phyloP scores from a whole-genome alignment of 2,888 invertebrate genomes.

The Caenorhabditis uteleia region DNA sequence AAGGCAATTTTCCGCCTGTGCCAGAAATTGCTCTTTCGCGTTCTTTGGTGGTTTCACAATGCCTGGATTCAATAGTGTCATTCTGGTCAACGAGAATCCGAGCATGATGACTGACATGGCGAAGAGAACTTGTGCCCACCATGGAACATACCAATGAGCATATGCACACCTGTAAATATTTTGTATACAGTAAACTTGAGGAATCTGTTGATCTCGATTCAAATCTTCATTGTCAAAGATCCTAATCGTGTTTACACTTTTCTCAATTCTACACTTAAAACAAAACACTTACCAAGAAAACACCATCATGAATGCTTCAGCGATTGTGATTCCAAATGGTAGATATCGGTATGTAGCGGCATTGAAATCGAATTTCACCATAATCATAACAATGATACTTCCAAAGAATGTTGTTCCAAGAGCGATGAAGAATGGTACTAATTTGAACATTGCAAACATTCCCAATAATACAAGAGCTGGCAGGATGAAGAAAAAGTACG shows the following conservation, averaged over 20 bases:
- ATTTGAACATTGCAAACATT: slow-evolving; percentile 24
- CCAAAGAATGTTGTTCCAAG: slow-evolving; percentile 16
- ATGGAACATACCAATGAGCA: slow-evolving; percentile 53
- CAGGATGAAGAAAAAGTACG: slow-evolving; percentile 35
- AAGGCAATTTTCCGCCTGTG: slow-evolving; percentile 39
- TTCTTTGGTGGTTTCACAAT: slow-evolving; percentile 32
- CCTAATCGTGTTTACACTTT: no score
- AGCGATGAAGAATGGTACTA: slow-evolving; percentile 25
- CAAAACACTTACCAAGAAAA: slow-evolving; percentile 37
- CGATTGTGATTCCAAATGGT: slow-evolving; percentile 46
- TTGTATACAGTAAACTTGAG: no score
- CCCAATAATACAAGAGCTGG: slow-evolving; percentile 24
- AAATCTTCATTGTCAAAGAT: no score
- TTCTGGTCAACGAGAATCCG: slow-evolving; percentile 32
- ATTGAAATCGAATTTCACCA: slow-evolving; percentile 38
- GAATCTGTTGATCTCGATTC: no score
- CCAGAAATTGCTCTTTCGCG: slow-evolving; percentile 33
- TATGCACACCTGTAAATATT: slow-evolving; percentile 42
- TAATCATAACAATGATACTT: slow-evolving; percentile 21
- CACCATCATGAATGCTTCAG: slow-evolving; percentile 34
- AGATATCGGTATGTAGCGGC: slow-evolving; percentile 27
- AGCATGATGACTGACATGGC: slow-evolving; percentile 37
- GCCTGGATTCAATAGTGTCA: slow-evolving; percentile 44
- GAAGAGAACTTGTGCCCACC: slow-evolving; percentile 57
- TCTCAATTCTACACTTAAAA: no score